Evolutionary conservation across 2,113 vertebrate species (phyloP).

Genomic region (Emberiza fucata): DNA sequence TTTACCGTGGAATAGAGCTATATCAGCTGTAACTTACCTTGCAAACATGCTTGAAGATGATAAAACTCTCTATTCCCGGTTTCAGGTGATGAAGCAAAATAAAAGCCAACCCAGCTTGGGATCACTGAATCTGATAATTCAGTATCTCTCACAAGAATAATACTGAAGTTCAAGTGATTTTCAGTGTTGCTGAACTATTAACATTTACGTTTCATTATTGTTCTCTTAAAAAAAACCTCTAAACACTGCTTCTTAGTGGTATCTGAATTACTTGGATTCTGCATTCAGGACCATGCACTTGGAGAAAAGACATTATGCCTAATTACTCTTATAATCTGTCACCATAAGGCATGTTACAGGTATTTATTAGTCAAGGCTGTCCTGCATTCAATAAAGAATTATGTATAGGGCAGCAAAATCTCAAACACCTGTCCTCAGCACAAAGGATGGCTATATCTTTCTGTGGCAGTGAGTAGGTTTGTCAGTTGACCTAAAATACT

Average conservation of each 20-base stretch:
- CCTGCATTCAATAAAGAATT: neutral
- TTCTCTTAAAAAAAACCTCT: neutral
- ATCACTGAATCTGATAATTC: neutral
- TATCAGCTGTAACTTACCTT: constrained; percentile 82
- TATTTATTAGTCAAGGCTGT: neutral
- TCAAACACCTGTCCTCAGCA: neutral
- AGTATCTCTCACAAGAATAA: neutral
- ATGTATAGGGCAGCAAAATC: neutral
- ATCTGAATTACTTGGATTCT: neutral
- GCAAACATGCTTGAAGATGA: constrained; percentile 84
- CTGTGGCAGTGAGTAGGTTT: neutral
- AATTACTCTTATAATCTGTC: neutral
- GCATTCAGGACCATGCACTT: neutral
- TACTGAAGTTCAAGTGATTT: neutral
- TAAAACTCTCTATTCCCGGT: constrained; percentile 70
- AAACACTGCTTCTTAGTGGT: neutral
- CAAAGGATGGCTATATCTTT: neutral
- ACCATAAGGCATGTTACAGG: neutral
- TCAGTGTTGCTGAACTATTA: neutral
- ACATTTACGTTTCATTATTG: neutral
- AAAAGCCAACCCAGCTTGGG: neutral
- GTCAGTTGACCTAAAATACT: neutral
- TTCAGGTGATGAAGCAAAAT: constrained; percentile 79
- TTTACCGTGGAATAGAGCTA: constrained; percentile 84
- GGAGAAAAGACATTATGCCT: neutral